These are phyloP conservation scores for Donacobius atricapilla DNA, from an alignment of 2,113 vertebrate species.

Conservation along the genomic window DNA sequence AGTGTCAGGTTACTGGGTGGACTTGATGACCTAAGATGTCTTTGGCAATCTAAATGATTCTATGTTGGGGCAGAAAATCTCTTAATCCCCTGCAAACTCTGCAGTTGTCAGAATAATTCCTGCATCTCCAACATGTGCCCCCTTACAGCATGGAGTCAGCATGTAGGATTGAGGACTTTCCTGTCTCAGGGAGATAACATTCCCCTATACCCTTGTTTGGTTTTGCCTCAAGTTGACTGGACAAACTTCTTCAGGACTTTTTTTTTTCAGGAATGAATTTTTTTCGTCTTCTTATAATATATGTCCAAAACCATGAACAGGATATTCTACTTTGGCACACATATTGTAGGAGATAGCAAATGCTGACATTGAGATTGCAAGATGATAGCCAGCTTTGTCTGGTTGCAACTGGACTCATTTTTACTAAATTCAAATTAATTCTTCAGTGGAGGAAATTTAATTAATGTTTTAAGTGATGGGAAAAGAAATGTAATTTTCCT, in stretches of 20 bases:
- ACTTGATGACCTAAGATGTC: not conserved
- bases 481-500: not conserved
- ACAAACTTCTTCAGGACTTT: not conserved
- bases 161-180: not conserved
- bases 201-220: not conserved
- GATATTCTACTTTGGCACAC: not conserved
- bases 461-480: not conserved
- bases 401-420: not conserved
- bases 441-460: not conserved
- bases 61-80: not conserved
- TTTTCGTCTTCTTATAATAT: not conserved
- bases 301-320: not conserved
- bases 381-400: not conserved
- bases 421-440: not conserved
- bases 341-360: not conserved
- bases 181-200: not conserved
- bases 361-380: not conserved
- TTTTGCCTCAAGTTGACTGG: not conserved
- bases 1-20: not conserved
- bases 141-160: not conserved
- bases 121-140: not conserved
- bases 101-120: not conserved
- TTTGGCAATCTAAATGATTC: not conserved
- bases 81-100: not conserved
- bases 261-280: not conserved